These are phyloP conservation scores for Macheiramphus alcinus DNA, from an alignment of 2,113 vertebrate genomes.

Conservation along the genomic window DNA sequence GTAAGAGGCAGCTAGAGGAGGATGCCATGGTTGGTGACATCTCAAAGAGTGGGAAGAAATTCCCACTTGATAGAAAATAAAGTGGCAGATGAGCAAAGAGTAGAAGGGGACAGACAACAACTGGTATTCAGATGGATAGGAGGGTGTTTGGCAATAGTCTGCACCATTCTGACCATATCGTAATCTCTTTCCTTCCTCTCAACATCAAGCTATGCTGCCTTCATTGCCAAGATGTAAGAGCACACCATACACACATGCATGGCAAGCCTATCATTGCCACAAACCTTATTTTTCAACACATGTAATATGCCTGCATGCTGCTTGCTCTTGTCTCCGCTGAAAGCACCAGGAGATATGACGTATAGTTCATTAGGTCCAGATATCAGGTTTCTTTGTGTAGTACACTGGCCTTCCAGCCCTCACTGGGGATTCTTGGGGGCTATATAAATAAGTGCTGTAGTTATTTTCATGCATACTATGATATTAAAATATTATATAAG, in stretches of 20 bases:
- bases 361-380: background rate
- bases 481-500: background rate
- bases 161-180: rapidly evolving
- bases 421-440: no score
- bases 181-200: background rate
- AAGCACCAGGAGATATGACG: background rate
- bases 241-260: no score
- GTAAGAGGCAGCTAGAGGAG: background rate
- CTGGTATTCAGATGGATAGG: background rate
- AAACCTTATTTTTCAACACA: background rate
- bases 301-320: background rate
- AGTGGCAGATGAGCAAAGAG: background rate
- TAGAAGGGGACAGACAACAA: background rate
- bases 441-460: background rate
- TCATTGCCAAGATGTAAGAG: background rate
- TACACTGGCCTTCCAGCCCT: background rate
- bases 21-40: background rate
- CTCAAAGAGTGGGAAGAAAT: background rate
- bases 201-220: background rate
- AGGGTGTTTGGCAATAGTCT: background rate
- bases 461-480: background rate
- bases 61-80: background rate
- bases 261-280: background rate
- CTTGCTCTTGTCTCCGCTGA: background rate
- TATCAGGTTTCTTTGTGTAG: background rate